phyloP scores from a whole-genome alignment of 2,888 invertebrate genomes.

The Calameuta filiformis region DNA sequence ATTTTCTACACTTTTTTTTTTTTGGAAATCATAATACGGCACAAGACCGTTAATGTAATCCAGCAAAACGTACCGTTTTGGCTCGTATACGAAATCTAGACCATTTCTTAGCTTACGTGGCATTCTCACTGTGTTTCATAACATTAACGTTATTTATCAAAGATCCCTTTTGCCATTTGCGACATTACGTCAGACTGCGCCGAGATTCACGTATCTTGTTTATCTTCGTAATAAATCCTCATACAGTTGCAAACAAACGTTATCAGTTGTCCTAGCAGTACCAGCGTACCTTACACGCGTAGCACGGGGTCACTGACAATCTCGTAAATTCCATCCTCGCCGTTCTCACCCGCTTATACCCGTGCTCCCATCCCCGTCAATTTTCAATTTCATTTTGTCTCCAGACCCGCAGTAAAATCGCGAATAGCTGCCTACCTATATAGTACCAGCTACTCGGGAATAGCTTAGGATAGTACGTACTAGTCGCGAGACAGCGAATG shows the following conservation, averaged over 20 bases:
- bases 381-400: not conserved
- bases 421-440: not conserved
- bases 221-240: not conserved
- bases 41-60: not conserved
- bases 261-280: not conserved
- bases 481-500: conserved; percentile 1
- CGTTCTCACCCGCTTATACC: not conserved
- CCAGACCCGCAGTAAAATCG: not conserved
- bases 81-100: too few species aligned
- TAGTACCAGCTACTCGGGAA: not conserved
- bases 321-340: not conserved
- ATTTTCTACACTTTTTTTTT: not conserved
- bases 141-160: not conserved
- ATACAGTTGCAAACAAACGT: not conserved
- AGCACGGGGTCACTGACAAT: not conserved
- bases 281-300: not conserved
- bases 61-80: too few species aligned
- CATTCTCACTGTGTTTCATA: not conserved
- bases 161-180: not conserved
- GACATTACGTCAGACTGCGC: not conserved
- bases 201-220: not conserved
- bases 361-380: not conserved
- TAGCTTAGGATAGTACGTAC: not conserved
- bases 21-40: not conserved
- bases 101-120: too few species aligned